Evolutionary conservation across 1,140 invertebrate species (phyloP), one percentile per base, ranked within the genome.

Genomic region (Tyrophagus putrescentiae): DNA sequence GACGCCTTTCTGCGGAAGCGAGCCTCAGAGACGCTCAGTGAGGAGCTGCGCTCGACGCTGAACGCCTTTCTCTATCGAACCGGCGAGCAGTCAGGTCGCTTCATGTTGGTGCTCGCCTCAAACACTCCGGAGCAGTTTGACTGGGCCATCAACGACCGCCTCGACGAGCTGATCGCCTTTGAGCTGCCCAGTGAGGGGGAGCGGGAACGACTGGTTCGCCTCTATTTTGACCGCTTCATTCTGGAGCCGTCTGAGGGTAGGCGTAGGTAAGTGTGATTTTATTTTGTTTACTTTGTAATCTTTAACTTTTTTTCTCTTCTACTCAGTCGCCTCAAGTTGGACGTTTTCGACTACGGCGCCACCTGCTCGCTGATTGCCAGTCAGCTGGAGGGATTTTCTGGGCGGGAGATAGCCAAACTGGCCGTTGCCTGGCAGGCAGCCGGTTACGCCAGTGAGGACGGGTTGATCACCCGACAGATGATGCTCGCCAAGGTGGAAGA

Each of bases 71-170:
- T 99, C 0, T 97, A 96, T 69, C 78, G 92, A 62, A 98, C 96
- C 6, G 95, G 95, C 16, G 91, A 95, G 67, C 94, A 98, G 68
- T 97, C 91, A 66, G 80, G 82, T 54, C 85, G 86, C 65, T 95
- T 97, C 68, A 98, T 98, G 95, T 75, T 99, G 59, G 88, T 98
- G 1, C 72, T 99, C 11, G 94, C 96, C 0, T 95, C 90, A 29
- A 99, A 99, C 70, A 93, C 91, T 18, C 95, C 96, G 0, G 92
- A 98, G 72, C 93, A 98, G 70, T 94, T 99, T 69, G 96, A 99
- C 73, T 95, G 89, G 77, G 95, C 95, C 16, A 87, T 98, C 4
- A 96, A 98, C 71, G 92, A 98, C 75, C 80, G 92, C 62, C 72
- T 99, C 28, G 94, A 99, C 71, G 92, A 96, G 72, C 91, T 98